Base-by-base conservation (phyloP, 1,140 invertebrate species). In the Philopotamus ludificatus region DNA sequence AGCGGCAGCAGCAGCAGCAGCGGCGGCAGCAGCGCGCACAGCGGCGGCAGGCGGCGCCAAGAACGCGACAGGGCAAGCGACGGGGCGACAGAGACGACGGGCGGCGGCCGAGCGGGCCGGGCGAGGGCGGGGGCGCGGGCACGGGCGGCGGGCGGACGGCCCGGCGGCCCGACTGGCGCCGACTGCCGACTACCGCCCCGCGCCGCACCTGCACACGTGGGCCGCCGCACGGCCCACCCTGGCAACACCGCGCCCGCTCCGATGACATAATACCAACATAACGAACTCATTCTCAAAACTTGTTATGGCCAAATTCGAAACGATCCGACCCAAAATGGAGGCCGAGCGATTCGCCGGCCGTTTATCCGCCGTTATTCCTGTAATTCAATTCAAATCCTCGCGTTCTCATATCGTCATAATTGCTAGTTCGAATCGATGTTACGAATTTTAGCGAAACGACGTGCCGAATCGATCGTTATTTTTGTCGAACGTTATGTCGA, bases 231-330 rank as follows among this genome's bases (percentile, higher is more conserved):
- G 22, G 12, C 26, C 51, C 15, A 12, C 23, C 50, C 51, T 25
- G 51, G 25, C 51, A 34, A 34, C 28, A 25, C 25, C 26, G 28
- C 51, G 51, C 25, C 51, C 51, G 51, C 51, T 16, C 28, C 51
- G 28, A 39, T 8, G 7, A 8, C 7, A 7, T 39, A n/a, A 39
- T 39, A 39, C 34, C 7, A 39, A 39, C 34, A n/a, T n/a, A n/a
- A n/a, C n/a, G n/a, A n/a, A n/a, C n/a, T n/a, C n/a, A n/a, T n/a
- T n/a, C n/a, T n/a, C n/a, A n/a, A n/a, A n/a, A n/a, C n/a, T n/a
- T n/a, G n/a, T n/a, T n/a, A n/a, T n/a, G n/a, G n/a, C 34, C 7
- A 39, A 39, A 39, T 39, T 39, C 34, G n/a, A 39, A 39, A 39
- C 34, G n/a, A n/a, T 39, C 34, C 7, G 7, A 7, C 34, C 34